Evolutionary conservation across 1,140 invertebrate species (phyloP).

Genomic region (Rhynchophorus ferrugineus): DNA sequence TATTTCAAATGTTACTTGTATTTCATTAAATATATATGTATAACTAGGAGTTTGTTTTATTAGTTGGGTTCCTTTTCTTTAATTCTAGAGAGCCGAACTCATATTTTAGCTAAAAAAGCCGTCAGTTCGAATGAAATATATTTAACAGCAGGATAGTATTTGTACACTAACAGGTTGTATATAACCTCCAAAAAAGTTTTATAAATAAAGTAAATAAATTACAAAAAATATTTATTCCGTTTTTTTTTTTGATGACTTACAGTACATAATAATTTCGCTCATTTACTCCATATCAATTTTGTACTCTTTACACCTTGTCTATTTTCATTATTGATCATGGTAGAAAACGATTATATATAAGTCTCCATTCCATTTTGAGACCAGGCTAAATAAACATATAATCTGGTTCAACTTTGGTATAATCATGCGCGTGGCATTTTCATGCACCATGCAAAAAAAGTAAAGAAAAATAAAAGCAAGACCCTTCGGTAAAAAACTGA

Average conservation of each 20-base stretch:
- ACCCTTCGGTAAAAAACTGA: neutral
- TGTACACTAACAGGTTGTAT: neutral
- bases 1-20: neutral
- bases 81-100: neutral
- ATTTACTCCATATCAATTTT: neutral
- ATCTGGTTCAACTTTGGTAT: neutral
- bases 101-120: neutral
- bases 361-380: too few species aligned
- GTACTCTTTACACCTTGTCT: too few species aligned
- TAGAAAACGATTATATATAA: too few species aligned
- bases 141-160: neutral
- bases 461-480: neutral
- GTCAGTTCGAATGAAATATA: neutral
- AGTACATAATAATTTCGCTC: neutral
- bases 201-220: neutral
- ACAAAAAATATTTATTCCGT: neutral
- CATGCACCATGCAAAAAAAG: neutral
- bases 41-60: neutral
- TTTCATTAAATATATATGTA: neutral
- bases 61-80: neutral
- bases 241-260: neutral
- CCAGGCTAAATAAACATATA: neutral
- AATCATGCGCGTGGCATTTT: neutral
- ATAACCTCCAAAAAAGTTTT: neutral
- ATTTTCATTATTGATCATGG: too few species aligned